phyloP scores from a whole-genome alignment of 2,113 vertebrate genomes.

The Marcusenius ussheri region DNA sequence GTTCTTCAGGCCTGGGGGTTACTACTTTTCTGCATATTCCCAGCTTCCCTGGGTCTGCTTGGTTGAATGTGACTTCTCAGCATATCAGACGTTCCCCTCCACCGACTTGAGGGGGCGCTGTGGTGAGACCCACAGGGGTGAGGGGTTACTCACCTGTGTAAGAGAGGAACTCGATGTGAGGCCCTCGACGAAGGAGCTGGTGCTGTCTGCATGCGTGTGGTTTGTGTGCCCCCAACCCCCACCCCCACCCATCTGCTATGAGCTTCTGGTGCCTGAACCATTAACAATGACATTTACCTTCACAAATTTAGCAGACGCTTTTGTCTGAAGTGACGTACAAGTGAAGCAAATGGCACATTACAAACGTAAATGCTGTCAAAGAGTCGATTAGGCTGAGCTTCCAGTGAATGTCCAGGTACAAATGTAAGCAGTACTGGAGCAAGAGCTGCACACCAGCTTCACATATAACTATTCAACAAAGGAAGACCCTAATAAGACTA shows the following conservation, averaged over 20 bases:
- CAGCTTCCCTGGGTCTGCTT: background rate
- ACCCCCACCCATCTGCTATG: background rate
- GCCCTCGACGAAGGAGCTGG: too few species aligned
- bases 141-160: background rate
- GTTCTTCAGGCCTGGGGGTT: background rate
- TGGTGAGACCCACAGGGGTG: background rate
- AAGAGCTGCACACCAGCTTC: background rate
- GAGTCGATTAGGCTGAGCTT: background rate
- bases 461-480: background rate
- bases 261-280: background rate
- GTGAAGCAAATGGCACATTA: background rate
- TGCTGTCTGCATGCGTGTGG: background rate
- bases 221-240: background rate
- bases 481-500: background rate
- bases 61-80: background rate
- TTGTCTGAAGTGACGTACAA: background rate
- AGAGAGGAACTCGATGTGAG: background rate
- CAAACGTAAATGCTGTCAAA: background rate
- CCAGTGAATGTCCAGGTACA: background rate
- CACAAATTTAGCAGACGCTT: background rate
- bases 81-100: background rate
- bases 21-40: background rate
- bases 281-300: background rate
- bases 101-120: background rate
- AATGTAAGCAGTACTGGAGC: background rate